Evolutionary conservation across 1,140 invertebrate species (phyloP).

Genomic region (Drosophila grimshawi): DNA sequence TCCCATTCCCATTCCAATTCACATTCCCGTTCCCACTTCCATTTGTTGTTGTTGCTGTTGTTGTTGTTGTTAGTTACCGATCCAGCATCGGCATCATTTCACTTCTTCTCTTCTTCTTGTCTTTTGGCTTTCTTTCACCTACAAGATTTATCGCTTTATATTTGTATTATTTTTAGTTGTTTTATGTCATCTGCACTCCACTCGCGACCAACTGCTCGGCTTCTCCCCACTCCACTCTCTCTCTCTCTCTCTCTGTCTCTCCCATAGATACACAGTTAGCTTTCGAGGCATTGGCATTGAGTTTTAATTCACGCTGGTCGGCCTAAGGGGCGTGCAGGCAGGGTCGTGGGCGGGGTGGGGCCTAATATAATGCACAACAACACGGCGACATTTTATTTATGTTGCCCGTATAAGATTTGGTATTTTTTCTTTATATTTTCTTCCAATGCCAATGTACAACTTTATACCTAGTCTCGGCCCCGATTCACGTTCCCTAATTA

Average conservation of each 20-base stretch:
- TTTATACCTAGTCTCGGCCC: constrained; percentile 4
- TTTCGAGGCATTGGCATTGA: constrained; percentile 21
- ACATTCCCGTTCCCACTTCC: constrained; percentile 14
- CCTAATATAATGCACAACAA: not conserved
- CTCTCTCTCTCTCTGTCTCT: not conserved
- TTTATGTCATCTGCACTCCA: constrained; percentile 69
- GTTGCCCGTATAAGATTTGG: constrained; percentile 24
- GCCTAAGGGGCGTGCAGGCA: not conserved
- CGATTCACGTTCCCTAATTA: constrained; percentile 9
- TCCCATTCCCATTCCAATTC: not conserved
- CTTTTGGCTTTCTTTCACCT: constrained; percentile 77
- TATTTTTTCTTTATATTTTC: not conserved
- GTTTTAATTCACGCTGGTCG: not conserved
- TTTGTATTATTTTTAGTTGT: constrained; percentile 84
- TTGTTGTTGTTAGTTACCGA: constrained; percentile 7
- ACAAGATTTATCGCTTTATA: constrained; percentile 82
- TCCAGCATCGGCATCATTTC: constrained; percentile 48
- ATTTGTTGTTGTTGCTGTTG: not conserved
- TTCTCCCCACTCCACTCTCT: not conserved
- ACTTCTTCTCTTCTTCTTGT: constrained; percentile 37
- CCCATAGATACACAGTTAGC: constrained; percentile 22
- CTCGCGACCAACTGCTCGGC: constrained; percentile 3
- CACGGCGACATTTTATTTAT: constrained; percentile 34
- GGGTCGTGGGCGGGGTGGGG: too few species aligned
- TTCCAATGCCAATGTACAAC: constrained; percentile 31